phyloP scores from a whole-genome alignment of 2,113 vertebrate genomes.

The Poecile atricapillus region DNA sequence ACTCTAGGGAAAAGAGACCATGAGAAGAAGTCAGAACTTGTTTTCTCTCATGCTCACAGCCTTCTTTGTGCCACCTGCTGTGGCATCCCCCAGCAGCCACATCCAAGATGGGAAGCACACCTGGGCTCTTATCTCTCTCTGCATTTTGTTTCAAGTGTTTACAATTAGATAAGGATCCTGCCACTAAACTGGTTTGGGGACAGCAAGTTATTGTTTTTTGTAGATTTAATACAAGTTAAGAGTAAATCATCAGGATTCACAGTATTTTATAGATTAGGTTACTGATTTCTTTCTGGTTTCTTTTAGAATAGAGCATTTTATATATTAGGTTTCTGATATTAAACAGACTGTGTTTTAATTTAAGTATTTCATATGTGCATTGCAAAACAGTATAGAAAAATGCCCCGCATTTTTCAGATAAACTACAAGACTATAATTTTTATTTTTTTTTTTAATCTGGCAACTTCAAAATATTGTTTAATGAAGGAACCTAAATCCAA shows the following conservation, averaged over 20 bases:
- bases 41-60: background rate
- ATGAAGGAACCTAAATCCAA: background rate
- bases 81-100: background rate
- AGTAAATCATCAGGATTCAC: background rate
- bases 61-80: background rate
- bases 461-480: background rate
- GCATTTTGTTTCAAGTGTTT: background rate
- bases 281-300: background rate
- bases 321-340: background rate
- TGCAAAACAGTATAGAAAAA: background rate
- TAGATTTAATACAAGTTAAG: background rate
- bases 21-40: background rate
- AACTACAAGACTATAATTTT: background rate
- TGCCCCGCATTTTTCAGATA: background rate
- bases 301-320: background rate
- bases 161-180: background rate
- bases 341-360: background rate
- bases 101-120: background rate
- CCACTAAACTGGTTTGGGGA: background rate
- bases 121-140: background rate
- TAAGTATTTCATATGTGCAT: background rate
- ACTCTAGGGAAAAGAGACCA: background rate
- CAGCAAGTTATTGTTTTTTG: background rate
- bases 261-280: background rate
- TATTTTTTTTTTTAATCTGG: background rate